Evolutionary conservation across 2,888 invertebrate species (phyloP), one percentile per base, ranked within the genome.

Genomic region (Conchocele bisecta): DNA sequence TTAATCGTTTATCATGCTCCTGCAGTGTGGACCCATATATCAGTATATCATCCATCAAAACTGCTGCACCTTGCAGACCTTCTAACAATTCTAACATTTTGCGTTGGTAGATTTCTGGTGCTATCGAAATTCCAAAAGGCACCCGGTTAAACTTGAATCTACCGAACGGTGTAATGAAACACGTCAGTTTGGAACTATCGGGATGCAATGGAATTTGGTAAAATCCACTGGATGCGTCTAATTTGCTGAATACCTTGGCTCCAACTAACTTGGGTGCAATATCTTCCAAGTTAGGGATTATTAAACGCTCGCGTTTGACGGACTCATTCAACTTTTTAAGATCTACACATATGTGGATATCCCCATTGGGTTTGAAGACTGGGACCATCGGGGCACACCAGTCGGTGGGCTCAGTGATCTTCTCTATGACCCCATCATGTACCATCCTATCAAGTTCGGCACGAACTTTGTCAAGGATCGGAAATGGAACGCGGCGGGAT

Each of bases 31-130:
- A 26, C 7, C 77, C 79, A 33, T 44, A 56, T 11, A 80, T 50
- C 6, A 78, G 48, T 26, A 78, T 72, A 51, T 80, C 71, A 35
- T 80, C 79, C 54, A 79, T 79, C 22, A 66, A 50, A 7, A 42
- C 50, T 39, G 65, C 60, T 2, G 57, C 53, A 29, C 71, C 71
- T 28, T 72, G 57, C 24, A 67, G 41, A 6, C 57, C 70, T 24
- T 22, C 11, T 3, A 72, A 22, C 13, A 80, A 44, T 28, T 77
- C 67, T 1, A 50, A n/a, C 59, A 76, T n/a, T n/a, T n/a, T n/a
- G n/a, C n/a, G n/a, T 39, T 75, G 64, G 29, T 66, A 73, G 6
- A 79, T 65, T 59, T 77, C 76, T 7, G 71, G 58, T 2, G 74
- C 74, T 11, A 22, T 35, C n/a, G 66, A 58, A 0, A 75, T 71